Conservation (phyloP, 53 echinoderm and acorn worm species). For the Holothuria leucospilota region DNA sequence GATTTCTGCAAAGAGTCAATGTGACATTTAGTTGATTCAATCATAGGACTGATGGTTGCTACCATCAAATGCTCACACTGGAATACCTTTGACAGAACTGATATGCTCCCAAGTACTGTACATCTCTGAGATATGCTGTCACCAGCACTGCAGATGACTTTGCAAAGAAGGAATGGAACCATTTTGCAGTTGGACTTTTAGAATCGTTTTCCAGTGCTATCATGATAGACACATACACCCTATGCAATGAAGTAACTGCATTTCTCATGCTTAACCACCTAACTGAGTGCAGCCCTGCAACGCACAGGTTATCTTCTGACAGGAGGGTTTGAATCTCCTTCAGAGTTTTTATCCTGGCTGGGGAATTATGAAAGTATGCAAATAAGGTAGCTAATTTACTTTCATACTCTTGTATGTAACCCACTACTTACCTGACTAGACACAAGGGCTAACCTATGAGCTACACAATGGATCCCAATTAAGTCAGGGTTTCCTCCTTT, state of each 20-base stretch:
- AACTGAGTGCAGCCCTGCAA: not conserved
- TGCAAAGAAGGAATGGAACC: constrained; percentile 13
- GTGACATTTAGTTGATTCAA: not conserved
- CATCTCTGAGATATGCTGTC: constrained; percentile 13
- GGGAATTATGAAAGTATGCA: constrained; percentile 1
- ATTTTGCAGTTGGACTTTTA: not conserved
- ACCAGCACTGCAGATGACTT: not conserved
- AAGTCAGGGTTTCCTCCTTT: not conserved
- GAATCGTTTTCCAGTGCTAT: not conserved
- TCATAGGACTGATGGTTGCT: not conserved
- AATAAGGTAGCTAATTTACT: not conserved
- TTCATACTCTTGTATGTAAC: not conserved
- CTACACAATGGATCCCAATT: not conserved
- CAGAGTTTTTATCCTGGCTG: not conserved
- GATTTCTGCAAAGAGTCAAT: not conserved
- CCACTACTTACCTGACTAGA: not conserved
- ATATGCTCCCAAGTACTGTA: not conserved
- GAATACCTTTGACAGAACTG: constrained; percentile 9
- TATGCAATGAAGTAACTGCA: not conserved
- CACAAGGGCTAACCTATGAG: not conserved
- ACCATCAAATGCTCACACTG: not conserved
- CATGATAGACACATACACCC: not conserved
- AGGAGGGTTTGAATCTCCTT: not conserved
- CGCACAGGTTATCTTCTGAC: not conserved
- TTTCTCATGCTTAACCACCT: constrained; percentile 7